phyloP scores from a whole-genome alignment of 2,797 vertebrate species.

The Melanotaenia nigrans region DNA sequence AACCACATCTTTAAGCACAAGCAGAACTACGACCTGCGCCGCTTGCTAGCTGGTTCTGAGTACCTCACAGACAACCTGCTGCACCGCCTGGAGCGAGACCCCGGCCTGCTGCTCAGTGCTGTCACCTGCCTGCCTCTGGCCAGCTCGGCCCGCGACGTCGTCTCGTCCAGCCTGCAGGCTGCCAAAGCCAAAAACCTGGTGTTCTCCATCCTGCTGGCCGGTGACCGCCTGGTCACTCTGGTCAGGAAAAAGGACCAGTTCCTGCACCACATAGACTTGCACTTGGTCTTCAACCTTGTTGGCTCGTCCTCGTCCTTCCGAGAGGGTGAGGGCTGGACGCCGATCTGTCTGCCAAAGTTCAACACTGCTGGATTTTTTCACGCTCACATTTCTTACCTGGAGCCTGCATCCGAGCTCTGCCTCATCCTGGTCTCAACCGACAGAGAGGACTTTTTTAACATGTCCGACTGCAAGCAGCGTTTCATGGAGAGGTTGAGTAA shows the following conservation, averaged over 20 bases:
- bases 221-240: constrained; percentile 91
- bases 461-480: constrained; percentile 93
- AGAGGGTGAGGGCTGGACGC: constrained; percentile 97
- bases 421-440: constrained; percentile 95
- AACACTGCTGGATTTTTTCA: constrained; percentile 96
- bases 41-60: constrained; percentile 93
- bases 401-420: constrained; percentile 90
- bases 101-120: constrained; percentile 92
- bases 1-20: constrained; percentile 96
- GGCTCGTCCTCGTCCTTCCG: constrained; percentile 94
- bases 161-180: constrained; percentile 91
- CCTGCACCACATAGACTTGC: constrained; percentile 96
- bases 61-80: constrained; percentile 95
- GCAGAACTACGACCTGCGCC: constrained; percentile 97
- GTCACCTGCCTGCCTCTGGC: constrained; percentile 92
- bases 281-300: constrained; percentile 96
- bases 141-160: constrained; percentile 84
- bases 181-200: constrained; percentile 92
- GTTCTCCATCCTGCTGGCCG: constrained; percentile 93
- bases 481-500: constrained; percentile 92
- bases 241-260: constrained; percentile 96
- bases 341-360: too few relatives aligned
- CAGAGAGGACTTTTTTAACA: constrained; percentile 95
- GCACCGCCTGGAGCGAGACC: constrained; percentile 90
- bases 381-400: constrained; percentile 96